These are phyloP conservation scores for Rhingia rostrata DNA, from an alignment of 2,888 invertebrate genomes.

Conservation along the genomic window DNA sequence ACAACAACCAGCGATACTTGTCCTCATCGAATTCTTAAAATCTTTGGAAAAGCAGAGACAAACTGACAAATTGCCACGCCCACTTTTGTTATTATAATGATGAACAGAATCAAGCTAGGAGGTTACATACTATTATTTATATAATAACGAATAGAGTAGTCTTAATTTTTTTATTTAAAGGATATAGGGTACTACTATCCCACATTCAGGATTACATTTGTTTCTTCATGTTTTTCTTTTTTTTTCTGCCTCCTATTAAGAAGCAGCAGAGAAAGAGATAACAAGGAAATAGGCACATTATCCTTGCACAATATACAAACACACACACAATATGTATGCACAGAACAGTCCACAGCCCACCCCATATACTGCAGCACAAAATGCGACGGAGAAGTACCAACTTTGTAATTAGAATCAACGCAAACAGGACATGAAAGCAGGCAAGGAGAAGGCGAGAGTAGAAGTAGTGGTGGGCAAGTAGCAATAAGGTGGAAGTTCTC, in stretches of 20 bases:
- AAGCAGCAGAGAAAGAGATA: constrained; percentile 48
- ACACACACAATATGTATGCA: constrained; percentile 6
- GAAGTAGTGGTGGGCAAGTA: constrained; percentile 22
- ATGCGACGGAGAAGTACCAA: constrained; percentile 71
- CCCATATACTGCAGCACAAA: constrained; percentile 64
- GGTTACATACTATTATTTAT: no score
- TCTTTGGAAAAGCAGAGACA: no score
- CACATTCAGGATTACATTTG: no score
- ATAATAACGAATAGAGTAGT: no score
- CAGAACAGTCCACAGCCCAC: constrained; percentile 14
- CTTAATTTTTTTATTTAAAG: no score
- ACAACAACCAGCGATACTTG: no score
- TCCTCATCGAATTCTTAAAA: no score
- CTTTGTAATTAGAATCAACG: constrained; percentile 74
- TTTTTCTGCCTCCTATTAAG: background rate
- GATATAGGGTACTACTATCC: no score
- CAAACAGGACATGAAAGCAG: constrained; percentile 72
- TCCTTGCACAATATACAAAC: constrained; percentile 49
- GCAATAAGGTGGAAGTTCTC: constrained; percentile 30
- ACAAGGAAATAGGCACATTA: constrained; percentile 73
- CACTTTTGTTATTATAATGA: no score
- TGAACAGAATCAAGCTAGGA: no score
- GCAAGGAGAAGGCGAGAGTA: constrained; percentile 30
- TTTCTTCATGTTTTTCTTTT: no score
- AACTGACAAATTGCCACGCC: no score